Conservation (phyloP, 2,797 vertebrate species). For the Pseudochirops cupreus region DNA sequence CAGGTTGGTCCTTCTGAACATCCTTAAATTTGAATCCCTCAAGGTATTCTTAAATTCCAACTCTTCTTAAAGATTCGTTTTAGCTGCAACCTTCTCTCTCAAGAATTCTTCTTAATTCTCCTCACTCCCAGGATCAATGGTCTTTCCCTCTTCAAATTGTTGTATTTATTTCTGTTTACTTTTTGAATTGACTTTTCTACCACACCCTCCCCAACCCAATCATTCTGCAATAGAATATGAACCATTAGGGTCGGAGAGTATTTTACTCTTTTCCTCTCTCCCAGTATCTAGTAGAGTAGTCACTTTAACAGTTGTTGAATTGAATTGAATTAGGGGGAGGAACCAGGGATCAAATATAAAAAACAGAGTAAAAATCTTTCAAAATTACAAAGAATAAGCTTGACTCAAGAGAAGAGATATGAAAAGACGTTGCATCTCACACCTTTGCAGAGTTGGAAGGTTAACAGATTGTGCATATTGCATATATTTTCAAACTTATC, state of each 20-base stretch:
- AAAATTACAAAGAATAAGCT: background rate
- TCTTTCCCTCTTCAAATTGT: slow-evolving; percentile 25
- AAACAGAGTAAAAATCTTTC: background rate
- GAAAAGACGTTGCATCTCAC: background rate
- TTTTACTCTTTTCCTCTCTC: background rate
- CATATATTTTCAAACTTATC: background rate
- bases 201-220: background rate
- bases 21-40: background rate
- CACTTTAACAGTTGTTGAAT: slow-evolving; percentile 8
- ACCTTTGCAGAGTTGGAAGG: background rate
- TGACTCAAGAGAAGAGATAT: background rate
- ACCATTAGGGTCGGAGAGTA: background rate
- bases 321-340: background rate
- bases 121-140: slow-evolving; percentile 2
- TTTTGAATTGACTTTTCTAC: background rate
- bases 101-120: background rate
- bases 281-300: background rate
- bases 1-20: background rate
- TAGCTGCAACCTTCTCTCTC: background rate
- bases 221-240: background rate
- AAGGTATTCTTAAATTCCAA: background rate
- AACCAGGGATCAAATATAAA: background rate
- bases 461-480: background rate
- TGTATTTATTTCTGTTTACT: background rate
- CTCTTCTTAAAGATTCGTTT: background rate